A percentile compares a stretch with the other conserved stretches of the same genome.
phyloP scores from a whole-genome alignment of 1,140 invertebrate genomes.

The Stenopsyche tienmushanensis region DNA sequence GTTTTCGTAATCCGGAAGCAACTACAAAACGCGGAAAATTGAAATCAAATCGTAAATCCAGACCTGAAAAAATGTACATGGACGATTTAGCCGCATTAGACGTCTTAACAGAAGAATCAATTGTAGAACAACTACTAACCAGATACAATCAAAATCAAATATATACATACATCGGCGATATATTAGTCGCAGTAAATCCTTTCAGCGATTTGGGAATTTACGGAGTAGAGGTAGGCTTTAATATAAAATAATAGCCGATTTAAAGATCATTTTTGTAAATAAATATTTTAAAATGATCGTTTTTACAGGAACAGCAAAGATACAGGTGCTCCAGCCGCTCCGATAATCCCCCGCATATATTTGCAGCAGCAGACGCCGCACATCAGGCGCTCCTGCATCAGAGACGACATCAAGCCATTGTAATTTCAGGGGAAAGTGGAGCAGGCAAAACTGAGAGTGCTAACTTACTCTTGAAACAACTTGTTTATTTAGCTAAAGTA shows the following conservation, averaged over 20 bases:
- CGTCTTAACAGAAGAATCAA: conserved; percentile 73
- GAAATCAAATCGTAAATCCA: conserved; percentile 73
- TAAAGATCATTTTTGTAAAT: conserved; percentile 6
- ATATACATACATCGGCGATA: conserved; percentile 89
- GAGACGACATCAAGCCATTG: conserved; percentile 75
- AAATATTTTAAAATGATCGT: conserved; percentile 7
- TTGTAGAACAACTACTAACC: conserved; percentile 73
- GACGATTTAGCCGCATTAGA: conserved; percentile 79
- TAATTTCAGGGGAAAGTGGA: conserved; percentile 88
- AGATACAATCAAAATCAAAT: conserved; percentile 75
- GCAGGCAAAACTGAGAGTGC: conserved; percentile 87
- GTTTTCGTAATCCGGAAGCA: conserved; percentile 66
- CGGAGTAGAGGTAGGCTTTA: conserved; percentile 62
- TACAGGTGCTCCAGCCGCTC: conserved; percentile 72
- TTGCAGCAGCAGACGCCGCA: conserved; percentile 79
- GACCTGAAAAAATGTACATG: conserved; percentile 70
- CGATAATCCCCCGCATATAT: conserved; percentile 84
- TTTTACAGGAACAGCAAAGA: conserved; percentile 62
- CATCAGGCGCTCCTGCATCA: conserved; percentile 83
- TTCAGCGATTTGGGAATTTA: conserved; percentile 78
- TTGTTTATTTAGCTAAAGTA: conserved; percentile 77
- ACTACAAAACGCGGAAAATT: conserved; percentile 82
- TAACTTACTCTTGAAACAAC: conserved; percentile 75
- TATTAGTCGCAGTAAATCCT: conserved; percentile 82
- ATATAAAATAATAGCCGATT: too few relatives aligned